phyloP scores from a whole-genome alignment of 2,888 invertebrate species.

The Xestia ashworthii region DNA sequence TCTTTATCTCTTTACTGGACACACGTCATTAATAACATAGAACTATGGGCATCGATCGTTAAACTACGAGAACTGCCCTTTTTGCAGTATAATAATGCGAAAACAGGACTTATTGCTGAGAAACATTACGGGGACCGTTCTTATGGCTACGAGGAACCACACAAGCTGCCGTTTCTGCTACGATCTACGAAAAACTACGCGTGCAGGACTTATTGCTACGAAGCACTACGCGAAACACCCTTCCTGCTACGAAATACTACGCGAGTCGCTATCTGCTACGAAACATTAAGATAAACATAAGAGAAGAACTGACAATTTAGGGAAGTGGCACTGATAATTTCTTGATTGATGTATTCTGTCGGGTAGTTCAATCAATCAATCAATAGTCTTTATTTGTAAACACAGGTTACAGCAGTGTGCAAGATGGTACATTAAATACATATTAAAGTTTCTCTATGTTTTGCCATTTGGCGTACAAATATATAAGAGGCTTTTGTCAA shows the following conservation, averaged over 20 bases:
- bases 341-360: not conserved
- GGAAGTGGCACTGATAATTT: not conserved
- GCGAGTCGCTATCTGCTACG: not conserved
- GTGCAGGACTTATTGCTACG: not conserved
- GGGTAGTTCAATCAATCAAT: too few species aligned
- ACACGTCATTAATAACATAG: not conserved
- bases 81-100: not conserved
- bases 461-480: too few species aligned
- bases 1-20: not conserved
- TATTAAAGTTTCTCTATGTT: too few species aligned
- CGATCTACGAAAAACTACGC: not conserved
- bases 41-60: not conserved
- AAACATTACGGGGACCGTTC: not conserved
- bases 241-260: too few species aligned
- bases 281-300: too few species aligned
- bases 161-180: not conserved
- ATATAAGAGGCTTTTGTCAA: too few species aligned
- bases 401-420: too few species aligned
- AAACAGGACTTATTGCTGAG: too few species aligned
- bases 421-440: too few species aligned
- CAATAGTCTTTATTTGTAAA: too few species aligned
- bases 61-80: not conserved
- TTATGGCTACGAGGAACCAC: not conserved
- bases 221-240: not conserved
- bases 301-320: not conserved